Base-by-base conservation (phyloP, 2,888 invertebrate genomes). In the Lypha dubia region DNA sequence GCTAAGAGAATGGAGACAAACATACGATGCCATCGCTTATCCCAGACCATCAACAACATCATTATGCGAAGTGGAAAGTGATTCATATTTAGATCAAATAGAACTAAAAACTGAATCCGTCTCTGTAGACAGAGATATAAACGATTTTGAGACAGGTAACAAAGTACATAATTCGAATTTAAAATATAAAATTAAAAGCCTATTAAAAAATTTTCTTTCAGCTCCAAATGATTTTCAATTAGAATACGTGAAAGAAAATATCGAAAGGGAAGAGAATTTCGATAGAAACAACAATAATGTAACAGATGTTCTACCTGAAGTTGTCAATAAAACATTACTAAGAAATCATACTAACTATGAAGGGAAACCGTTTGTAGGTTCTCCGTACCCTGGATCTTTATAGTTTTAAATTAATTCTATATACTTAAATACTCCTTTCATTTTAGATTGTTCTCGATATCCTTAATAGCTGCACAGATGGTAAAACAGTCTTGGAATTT, bases 401-500 rank as follows among this genome's bases (percentile, higher is more conserved):
- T n/a, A n/a, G n/a, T n/a, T n/a, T n/a, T n/a, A n/a, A n/a, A n/a
- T n/a, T n/a, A n/a, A n/a, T n/a, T n/a, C n/a, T n/a, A n/a, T n/a
- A n/a, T n/a, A n/a, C n/a, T n/a, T 49, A 32, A 20, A 4, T 24
- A 3, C 44, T 35, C n/a, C n/a, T n/a, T n/a, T n/a, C n/a, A n/a
- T 67, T 76, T 17, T 53, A 87, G 87, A 79, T 76, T 58, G 86
- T 85, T 8, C 49, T 49, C 17, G 73, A 82, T 22, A 84, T 86
- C 22, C 75, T 87, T 0, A 58, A 28, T 1, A 51, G 83, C 11
- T 77, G 71, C 15, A 0, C 51, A 1, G 77, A 83, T 7, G 89
- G 89, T 8, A 85, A 84, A 15, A 77, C 84, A 7, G 87, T 86
- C 22, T 65, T 88, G 7, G 84, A 82, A 49, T 87, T 84, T 71